phyloP scores from a whole-genome alignment of 2,888 invertebrate genomes.

The Tetragonisca angustula region DNA sequence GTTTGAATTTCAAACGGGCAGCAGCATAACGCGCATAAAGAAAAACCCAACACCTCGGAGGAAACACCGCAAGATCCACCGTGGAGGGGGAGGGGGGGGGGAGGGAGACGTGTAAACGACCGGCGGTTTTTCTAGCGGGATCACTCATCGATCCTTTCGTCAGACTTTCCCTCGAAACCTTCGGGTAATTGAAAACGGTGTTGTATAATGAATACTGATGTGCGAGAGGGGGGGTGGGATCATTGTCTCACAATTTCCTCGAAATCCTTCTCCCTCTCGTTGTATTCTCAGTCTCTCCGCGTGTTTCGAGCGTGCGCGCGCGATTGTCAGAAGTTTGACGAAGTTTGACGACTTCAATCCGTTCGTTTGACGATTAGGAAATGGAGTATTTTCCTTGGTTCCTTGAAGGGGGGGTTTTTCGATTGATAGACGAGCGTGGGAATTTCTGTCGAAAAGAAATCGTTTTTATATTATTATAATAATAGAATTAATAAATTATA shows the following conservation, averaged over 20 bases:
- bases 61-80: slow-evolving; percentile 52
- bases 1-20: slow-evolving; percentile 78
- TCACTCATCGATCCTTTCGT: slow-evolving; percentile 1
- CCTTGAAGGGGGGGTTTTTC: too few relatives aligned
- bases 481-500: too few relatives aligned
- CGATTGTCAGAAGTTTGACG: neutral
- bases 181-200: slow-evolving; percentile 19
- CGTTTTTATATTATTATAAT: too few relatives aligned
- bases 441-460: too few relatives aligned
- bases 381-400: neutral
- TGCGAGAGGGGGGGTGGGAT: neutral
- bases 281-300: neutral
- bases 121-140: slow-evolving; percentile 16
- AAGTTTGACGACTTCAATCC: neutral
- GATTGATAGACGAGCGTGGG: too few relatives aligned
- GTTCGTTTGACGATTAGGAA: neutral
- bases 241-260: neutral
- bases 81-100: too few relatives aligned
- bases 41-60: slow-evolving; percentile 52
- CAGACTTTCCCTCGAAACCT: neutral
- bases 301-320: neutral
- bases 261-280: neutral
- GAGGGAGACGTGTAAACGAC: slow-evolving; percentile 31
- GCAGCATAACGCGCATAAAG: slow-evolving; percentile 44
- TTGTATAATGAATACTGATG: slow-evolving; percentile 17